Base-by-base conservation (phyloP, 1,140 invertebrate species). In the Paraescarpia echinospica region DNA sequence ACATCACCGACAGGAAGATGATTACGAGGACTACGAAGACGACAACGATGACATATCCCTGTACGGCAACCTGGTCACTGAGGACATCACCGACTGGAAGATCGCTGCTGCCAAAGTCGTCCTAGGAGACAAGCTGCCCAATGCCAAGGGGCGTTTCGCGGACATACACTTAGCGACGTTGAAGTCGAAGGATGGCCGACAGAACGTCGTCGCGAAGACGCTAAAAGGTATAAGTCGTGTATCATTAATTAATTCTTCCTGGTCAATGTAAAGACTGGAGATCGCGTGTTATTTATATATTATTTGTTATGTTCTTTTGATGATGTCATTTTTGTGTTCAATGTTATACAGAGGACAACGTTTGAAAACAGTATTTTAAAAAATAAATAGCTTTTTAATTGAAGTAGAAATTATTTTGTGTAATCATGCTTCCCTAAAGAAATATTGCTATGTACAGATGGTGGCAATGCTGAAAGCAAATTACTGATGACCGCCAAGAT, bases 401-500 rank as follows among this genome's bases (percentile, higher is more conserved):
- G 14, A 77, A 77, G 22, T 41, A 6, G 27, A 77, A 77, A 77
- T 27, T 12, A 77, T 2, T 77, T 77, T 77, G 59, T 77, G 8
- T 18, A 77, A 77, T 31, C 8, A 77, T 77, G 9, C 59, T 77
- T 27, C 22, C 27, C 14, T 77, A 77, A 31, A 27, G 22, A 41
- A 41, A 4, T 12, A 41, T 6, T 41, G 12, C 12, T 77, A 77
- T 77, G 27, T 77, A 2, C 59, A 77, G 59, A 27, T 77, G 59
- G 92, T 27, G 94, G 91, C 48, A 93, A 34, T 27, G 91, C 93
- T 33, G 93, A 94, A 33, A 94, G 94, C 51, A 91, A 92, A 33
- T 31, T 94, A 33, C 35, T 94, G 33, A 95, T 95, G 94, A 94
- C 91, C 88, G 95, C 95, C 27, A 95, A 95, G 90, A 94, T 95